Percentiles rank a stretch among this genome's conserved stretches.
Conservation (phyloP, 2,888 invertebrate genomes). For the Xanthia togata region DNA sequence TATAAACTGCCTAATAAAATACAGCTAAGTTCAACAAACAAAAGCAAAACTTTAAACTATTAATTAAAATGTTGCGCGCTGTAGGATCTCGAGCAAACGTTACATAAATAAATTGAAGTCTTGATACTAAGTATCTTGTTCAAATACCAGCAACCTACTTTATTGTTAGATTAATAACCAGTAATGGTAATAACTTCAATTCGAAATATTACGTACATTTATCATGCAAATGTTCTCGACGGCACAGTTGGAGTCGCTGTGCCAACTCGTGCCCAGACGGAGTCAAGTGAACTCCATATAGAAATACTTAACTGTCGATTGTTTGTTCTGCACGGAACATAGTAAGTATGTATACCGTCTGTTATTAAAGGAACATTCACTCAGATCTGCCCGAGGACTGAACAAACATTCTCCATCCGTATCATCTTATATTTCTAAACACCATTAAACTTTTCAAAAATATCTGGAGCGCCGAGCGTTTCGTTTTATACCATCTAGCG, state of each 20-base stretch:
- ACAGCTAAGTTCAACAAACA: slow-evolving; percentile 31
- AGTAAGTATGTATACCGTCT: slow-evolving; percentile 24
- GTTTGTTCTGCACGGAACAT: slow-evolving; percentile 44
- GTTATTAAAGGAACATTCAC: slow-evolving; percentile 40
- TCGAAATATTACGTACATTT: slow-evolving; percentile 60
- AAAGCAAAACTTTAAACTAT: slow-evolving; percentile 44
- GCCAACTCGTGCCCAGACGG: slow-evolving; percentile 48
- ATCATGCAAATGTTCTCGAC: slow-evolving; percentile 60
- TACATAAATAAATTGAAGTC: slow-evolving; percentile 47
- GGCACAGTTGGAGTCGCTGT: slow-evolving; percentile 49
- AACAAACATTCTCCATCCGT: slow-evolving; percentile 46
- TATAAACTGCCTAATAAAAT: slow-evolving; percentile 22
- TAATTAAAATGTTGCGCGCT: slow-evolving; percentile 47
- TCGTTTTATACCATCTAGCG: slow-evolving; percentile 25
- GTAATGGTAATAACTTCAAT: slow-evolving; percentile 58
- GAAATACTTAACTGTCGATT: slow-evolving; percentile 55
- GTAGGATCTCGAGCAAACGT: slow-evolving; percentile 27
- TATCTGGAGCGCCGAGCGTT: slow-evolving; percentile 9
- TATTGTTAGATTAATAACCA: slow-evolving; percentile 59
- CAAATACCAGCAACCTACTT: slow-evolving; percentile 52
- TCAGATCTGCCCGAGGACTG: slow-evolving; percentile 28
- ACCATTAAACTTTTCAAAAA: slow-evolving; percentile 30
- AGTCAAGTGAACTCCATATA: slow-evolving; percentile 52
- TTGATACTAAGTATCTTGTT: slow-evolving; percentile 45
- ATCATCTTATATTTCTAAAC: slow-evolving; percentile 45